A percentile compares a stretch with the other conserved stretches of the same genome.
These are phyloP conservation scores for Eudemis profundana DNA, from an alignment of 2,888 invertebrate species.

Conservation along the genomic window DNA sequence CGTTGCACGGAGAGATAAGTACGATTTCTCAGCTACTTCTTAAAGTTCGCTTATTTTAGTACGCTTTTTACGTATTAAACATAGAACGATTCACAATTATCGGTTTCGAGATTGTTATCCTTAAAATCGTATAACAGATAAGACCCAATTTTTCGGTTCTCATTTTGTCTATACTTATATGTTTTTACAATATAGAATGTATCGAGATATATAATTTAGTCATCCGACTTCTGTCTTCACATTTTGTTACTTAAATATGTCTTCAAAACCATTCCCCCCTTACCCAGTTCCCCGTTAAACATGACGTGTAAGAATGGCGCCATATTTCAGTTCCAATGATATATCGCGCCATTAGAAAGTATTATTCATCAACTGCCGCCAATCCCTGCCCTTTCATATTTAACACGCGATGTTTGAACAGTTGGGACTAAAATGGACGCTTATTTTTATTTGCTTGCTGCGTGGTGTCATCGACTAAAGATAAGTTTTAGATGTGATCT, in stretches of 20 bases:
- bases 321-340: constrained; percentile 34
- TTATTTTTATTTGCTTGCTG: constrained; percentile 9
- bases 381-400: constrained; percentile 31
- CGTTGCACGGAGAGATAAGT: too few species aligned
- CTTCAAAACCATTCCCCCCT: constrained; percentile 6
- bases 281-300: constrained; percentile 14
- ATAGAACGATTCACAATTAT: too few species aligned
- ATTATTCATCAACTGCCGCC: constrained; percentile 39
- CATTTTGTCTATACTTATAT: too few species aligned
- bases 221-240: too few species aligned
- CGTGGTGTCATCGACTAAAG: constrained; percentile 9
- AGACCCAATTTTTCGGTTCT: too few species aligned
- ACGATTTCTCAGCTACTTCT: too few species aligned
- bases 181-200: too few species aligned
- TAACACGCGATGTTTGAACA: constrained; percentile 31
- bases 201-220: neutral
- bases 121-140: too few species aligned
- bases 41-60: too few species aligned
- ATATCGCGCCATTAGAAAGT: constrained; percentile 29
- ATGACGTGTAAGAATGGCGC: constrained; percentile 40
- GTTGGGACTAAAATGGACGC: constrained; percentile 28
- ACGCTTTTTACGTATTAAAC: too few species aligned
- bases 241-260: neutral
- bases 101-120: too few species aligned
- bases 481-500: neutral